Conservation (phyloP, 2,113 vertebrate genomes). For the Stomatorhinus ivindoensis region DNA sequence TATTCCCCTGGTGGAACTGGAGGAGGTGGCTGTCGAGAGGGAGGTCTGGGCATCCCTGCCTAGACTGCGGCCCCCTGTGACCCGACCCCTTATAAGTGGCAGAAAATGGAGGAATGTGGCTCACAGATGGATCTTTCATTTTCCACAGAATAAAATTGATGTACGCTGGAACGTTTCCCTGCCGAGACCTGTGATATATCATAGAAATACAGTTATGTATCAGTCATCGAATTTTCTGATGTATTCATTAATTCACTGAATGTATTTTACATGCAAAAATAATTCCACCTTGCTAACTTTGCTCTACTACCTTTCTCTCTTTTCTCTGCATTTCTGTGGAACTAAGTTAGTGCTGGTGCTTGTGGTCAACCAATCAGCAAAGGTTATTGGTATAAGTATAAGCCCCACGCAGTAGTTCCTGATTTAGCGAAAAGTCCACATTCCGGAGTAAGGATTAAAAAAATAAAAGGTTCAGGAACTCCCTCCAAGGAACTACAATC, state of each 20-base stretch:
- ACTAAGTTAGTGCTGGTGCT: background rate
- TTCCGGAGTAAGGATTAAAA: background rate
- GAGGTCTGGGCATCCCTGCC: too few species aligned
- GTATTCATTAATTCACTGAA: too few species aligned
- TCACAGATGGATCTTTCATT: too few species aligned
- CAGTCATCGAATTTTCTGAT: background rate
- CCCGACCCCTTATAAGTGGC: too few species aligned
- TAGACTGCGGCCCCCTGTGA: too few species aligned
- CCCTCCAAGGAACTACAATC: background rate
- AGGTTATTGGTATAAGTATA: background rate
- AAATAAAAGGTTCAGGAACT: background rate
- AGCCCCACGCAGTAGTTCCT: background rate
- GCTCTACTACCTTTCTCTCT: background rate
- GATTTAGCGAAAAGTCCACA: background rate
- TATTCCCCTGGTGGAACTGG: too few species aligned
- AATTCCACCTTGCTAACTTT: background rate
- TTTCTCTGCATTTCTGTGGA: background rate
- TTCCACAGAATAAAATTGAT: too few species aligned
- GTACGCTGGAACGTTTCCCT: background rate
- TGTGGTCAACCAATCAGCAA: background rate
- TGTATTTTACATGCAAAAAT: too few species aligned
- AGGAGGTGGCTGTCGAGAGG: too few species aligned
- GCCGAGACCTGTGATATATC: background rate
- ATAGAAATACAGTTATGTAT: background rate
- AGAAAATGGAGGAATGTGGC: too few species aligned